Conservation (phyloP, 2,113 vertebrate species). For the Nycticebus coucang region DNA sequence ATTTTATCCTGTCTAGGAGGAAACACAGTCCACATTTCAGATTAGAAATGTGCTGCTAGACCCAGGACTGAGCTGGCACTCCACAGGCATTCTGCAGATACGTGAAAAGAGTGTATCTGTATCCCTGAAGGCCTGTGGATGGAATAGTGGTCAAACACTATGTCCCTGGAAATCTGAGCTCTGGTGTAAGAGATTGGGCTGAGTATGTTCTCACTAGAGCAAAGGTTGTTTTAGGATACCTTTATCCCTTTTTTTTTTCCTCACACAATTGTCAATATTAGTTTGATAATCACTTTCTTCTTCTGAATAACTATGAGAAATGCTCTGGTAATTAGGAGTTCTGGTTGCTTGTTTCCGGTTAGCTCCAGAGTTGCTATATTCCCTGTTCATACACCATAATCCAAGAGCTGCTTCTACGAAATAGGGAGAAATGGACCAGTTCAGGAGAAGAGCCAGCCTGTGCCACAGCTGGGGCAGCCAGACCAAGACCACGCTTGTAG, state of each 20-base stretch:
- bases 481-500: not conserved
- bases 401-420: not conserved
- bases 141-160: not conserved
- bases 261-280: not conserved
- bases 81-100: not conserved
- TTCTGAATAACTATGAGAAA: not conserved
- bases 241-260: not conserved
- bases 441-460: not conserved
- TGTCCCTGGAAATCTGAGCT: not conserved
- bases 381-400: not conserved
- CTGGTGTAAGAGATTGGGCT: not conserved
- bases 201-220: not conserved
- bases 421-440: not conserved
- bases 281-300: not conserved
- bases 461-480: not conserved
- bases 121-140: not conserved
- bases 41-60: not conserved
- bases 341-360: not conserved
- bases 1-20: not conserved
- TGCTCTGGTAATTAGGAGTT: not conserved
- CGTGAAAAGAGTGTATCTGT: not conserved
- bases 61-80: not conserved
- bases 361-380: not conserved
- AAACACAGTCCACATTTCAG: not conserved
- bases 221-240: not conserved